These are phyloP conservation scores for Gadus chalcogrammus DNA, from an alignment of 2,113 vertebrate species.

Conservation along the genomic window DNA sequence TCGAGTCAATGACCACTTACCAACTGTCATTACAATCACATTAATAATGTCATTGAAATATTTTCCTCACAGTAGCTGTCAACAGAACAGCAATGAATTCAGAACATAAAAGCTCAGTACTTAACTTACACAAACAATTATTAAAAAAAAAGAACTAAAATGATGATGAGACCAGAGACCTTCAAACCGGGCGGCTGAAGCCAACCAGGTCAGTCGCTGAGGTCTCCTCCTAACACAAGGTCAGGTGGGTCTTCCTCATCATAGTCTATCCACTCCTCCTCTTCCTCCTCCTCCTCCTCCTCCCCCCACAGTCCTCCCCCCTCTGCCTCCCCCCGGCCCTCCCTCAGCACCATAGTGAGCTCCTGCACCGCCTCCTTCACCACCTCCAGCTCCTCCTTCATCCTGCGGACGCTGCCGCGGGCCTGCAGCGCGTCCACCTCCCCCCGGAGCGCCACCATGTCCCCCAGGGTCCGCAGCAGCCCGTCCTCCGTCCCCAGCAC, in stretches of 20 bases:
- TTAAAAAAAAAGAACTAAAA: too few species aligned
- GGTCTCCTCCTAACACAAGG: constrained; percentile 13
- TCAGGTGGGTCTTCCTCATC: constrained; percentile 8
- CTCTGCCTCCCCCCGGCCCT: constrained; percentile 26
- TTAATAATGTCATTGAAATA: too few species aligned
- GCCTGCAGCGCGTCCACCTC: constrained; percentile 76
- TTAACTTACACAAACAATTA: too few species aligned
- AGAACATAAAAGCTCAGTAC: too few species aligned
- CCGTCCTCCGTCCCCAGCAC: constrained; percentile 80
- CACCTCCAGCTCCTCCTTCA: constrained; percentile 66
- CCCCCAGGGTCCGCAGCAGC: constrained; percentile 77
- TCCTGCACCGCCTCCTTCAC: constrained; percentile 68
- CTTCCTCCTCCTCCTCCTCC: constrained; percentile 10
- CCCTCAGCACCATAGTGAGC: constrained; percentile 56
- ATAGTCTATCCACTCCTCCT: constrained; percentile 26
- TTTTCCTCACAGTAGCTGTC: too few species aligned
- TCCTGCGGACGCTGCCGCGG: constrained; percentile 70
- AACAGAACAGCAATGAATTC: too few species aligned
- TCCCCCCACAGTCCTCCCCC: constrained; percentile 21
- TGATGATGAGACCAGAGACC: too few species aligned
- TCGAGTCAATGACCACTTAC: too few species aligned
- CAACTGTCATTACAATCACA: too few species aligned
- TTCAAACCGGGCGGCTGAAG: neutral
- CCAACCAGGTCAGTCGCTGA: constrained; percentile 36
- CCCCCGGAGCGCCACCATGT: constrained; percentile 74